These are phyloP conservation scores for Apis cerana DNA, from an alignment of 1,140 invertebrate species.

Conservation along the genomic window DNA sequence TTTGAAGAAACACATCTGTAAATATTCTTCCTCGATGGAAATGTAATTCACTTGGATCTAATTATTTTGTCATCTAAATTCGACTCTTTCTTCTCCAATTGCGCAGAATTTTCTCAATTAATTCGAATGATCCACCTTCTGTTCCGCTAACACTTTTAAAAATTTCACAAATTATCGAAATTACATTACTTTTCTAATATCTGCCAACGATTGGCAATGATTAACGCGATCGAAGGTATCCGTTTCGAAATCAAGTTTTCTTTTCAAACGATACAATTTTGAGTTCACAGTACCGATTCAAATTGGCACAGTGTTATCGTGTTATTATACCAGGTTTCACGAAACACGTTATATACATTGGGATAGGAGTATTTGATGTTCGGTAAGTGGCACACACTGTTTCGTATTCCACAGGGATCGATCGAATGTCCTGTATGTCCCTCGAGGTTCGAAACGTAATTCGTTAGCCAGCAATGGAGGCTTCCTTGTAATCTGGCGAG, in stretches of 20 bases:
- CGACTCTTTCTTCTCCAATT: no score
- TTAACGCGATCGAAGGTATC: background rate
- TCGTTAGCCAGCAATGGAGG: constrained; percentile 11
- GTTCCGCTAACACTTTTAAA: no score
- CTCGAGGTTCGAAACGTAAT: constrained; percentile 32
- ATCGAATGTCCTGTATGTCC: constrained; percentile 1
- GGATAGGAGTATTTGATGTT: background rate
- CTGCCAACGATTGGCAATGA: background rate
- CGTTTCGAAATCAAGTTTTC: background rate
- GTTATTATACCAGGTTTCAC: background rate
- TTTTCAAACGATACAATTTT: background rate
- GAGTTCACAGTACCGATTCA: background rate
- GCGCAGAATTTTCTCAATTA: no score
- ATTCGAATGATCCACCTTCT: no score
- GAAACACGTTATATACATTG: background rate
- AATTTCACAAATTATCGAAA: no score
- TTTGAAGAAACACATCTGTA: background rate
- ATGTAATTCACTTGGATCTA: background rate
- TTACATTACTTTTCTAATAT: background rate
- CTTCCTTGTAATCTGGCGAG: constrained; percentile 28
- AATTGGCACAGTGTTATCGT: background rate
- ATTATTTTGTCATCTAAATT: no score
- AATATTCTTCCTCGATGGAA: background rate
- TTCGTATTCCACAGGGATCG: constrained; percentile 25
- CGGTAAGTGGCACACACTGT: background rate